Evolutionary conservation across 2,888 invertebrate genomes (phyloP), one percentile per base, ranked within the genome.

Genomic region (Parapristionchus giblindavisi): DNA sequence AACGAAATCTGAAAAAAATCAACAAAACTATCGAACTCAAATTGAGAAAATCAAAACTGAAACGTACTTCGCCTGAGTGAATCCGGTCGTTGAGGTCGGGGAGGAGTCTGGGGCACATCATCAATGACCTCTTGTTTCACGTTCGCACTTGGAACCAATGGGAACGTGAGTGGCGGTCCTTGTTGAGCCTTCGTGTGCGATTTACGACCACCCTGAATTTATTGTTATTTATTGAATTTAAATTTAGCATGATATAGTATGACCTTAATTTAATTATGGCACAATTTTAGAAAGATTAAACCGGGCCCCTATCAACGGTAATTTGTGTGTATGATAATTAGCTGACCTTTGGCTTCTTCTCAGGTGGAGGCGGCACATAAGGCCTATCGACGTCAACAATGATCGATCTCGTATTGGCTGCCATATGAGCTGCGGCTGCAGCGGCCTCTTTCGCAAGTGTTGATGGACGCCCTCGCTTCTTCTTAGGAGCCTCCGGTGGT

Each of bases 351-450:
- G n/a, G n/a, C n/a, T n/a, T n/a, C n/a, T n/a, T n/a, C n/a, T n/a
- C n/a, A n/a, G n/a, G n/a, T n/a, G n/a, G n/a, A n/a, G n/a, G n/a
- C 48, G 21, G 21, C 11, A 65, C 21, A 40, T 38, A 32, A 14
- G 60, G 60, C 29, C 61, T 11, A 27, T 73, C 73, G 24, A 73
- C 60, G 34, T 73, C 73, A 5, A 73, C 73, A 29, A 73, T 73
- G 32, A 73, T 24, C 0, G 73, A 73, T n/a, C 48, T 32, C n/a
- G 61, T 61, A 11, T 21, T 32, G 32, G 61, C n/a, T 40, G 29
- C 29, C 5, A 8, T 11, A 34, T 68, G 52, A 32, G 43, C 32
- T 24, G 34, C 8, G n/a, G 11, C 34, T 48, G 24, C 24, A 27
- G 8, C n/a, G 29, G 32, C 34, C 27, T 48, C 73, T 38, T 51